A percentile compares a stretch with the other conserved stretches of the same genome.
These are phyloP conservation scores for Melanotaenia parkinsoni DNA, from an alignment of 2,797 vertebrate species.

Conservation along the genomic window DNA sequence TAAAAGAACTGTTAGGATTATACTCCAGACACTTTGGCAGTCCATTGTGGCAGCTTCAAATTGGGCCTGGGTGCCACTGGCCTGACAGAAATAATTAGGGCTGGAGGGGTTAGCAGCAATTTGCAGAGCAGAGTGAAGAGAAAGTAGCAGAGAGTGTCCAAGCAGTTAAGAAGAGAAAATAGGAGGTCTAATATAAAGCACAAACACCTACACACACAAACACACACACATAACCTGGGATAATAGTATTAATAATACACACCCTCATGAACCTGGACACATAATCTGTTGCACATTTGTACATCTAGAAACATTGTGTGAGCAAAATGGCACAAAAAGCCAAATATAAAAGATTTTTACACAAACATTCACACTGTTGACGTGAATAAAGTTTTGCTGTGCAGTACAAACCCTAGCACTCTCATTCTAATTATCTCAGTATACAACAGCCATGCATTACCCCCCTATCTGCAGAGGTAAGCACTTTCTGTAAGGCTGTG, in stretches of 20 bases:
- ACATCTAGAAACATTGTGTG: conserved; percentile 23
- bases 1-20: conserved; percentile 71
- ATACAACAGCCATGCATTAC: conserved; percentile 73
- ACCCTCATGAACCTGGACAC: conserved; percentile 32
- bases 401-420: conserved; percentile 65
- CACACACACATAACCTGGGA: conserved; percentile 41
- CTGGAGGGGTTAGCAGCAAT: conserved; percentile 77
- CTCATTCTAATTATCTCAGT: conserved; percentile 73
- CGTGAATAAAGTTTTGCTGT: conserved; percentile 66
- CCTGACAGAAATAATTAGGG: conserved; percentile 81
- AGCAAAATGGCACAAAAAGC: conserved; percentile 50
- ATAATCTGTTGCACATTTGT: conserved; percentile 31
- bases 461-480: conserved; percentile 68
- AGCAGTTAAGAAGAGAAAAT: conserved; percentile 74
- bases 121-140: conserved; percentile 67
- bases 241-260: conserved; percentile 63
- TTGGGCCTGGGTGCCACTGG: conserved; percentile 75
- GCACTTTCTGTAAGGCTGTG: conserved; percentile 66
- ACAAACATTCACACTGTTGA: conserved; percentile 45
- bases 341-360: conserved; percentile 34
- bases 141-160: conserved; percentile 64
- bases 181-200: conserved; percentile 68
- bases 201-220: conserved; percentile 51
- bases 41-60: conserved; percentile 75
- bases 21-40: conserved; percentile 71